Evolutionary conservation across 2,113 vertebrate species (phyloP).

Genomic region (Ondatra zibethicus): DNA sequence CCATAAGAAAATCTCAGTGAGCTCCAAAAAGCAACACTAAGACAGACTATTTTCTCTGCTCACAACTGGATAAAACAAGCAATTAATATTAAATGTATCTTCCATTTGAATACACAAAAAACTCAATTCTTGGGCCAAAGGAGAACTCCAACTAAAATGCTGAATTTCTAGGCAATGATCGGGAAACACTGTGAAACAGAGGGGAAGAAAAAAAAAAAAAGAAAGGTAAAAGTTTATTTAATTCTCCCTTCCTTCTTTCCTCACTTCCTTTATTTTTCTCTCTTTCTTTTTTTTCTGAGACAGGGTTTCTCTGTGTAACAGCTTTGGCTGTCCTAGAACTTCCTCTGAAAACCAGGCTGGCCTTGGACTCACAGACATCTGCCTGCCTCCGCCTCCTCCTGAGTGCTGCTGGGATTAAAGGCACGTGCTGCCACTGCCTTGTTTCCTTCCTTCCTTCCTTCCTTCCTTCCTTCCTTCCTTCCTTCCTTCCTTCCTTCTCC

Average conservation of each 20-base stretch:
- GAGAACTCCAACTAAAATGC: slow-evolving; percentile 42
- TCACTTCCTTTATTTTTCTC: too few species aligned
- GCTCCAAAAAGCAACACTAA: slow-evolving; percentile 48
- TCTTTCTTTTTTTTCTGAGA: background rate
- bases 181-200: background rate
- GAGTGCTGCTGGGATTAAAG: too few species aligned
- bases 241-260: background rate
- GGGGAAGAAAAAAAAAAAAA: background rate
- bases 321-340: background rate
- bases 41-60: slow-evolving; percentile 36
- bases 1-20: slow-evolving; percentile 52
- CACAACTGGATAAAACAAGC: slow-evolving; percentile 43
- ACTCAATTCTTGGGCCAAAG: slow-evolving; percentile 8
- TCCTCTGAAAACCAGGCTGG: too few species aligned
- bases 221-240: background rate
- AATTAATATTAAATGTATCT: slow-evolving; percentile 40
- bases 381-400: too few species aligned
- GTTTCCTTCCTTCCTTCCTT: too few species aligned
- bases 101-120: slow-evolving; percentile 37
- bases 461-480: background rate
- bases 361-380: too few species aligned
- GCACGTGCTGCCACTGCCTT: too few species aligned
- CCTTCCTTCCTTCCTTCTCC: background rate
- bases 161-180: slow-evolving; percentile 49
- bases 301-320: background rate